Percentiles rank a stretch among this genome's conserved stretches.
phyloP scores from a whole-genome alignment of 2,888 invertebrate genomes.

The Ennomos fuscantarius region DNA sequence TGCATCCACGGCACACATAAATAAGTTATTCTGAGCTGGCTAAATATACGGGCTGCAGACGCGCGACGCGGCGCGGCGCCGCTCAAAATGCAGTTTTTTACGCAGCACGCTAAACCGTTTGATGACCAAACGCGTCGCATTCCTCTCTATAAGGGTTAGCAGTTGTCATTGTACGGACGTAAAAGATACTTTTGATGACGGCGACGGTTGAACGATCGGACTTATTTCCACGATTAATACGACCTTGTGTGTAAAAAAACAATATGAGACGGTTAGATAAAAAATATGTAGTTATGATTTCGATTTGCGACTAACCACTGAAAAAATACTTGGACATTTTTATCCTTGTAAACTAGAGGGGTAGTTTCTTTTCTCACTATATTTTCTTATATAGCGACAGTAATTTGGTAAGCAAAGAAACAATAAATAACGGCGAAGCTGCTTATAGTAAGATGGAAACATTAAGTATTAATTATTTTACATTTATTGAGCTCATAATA shows the following conservation, averaged over 20 bases:
- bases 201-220: slow-evolving; percentile 2
- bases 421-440: too few relatives aligned
- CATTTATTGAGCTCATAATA: too few relatives aligned
- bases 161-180: slow-evolving; percentile 12
- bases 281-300: too few relatives aligned
- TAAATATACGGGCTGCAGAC: slow-evolving; percentile 71
- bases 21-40: slow-evolving; percentile 64
- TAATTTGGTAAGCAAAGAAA: too few relatives aligned
- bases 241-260: too few relatives aligned
- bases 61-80: slow-evolving; percentile 36
- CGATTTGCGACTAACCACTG: too few relatives aligned
- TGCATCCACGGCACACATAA: slow-evolving; percentile 63
- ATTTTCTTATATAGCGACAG: too few relatives aligned
- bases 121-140: slow-evolving; percentile 31
- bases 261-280: too few relatives aligned
- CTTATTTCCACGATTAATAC: not conserved
- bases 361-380: too few relatives aligned
- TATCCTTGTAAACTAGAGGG: not conserved
- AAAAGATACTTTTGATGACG: slow-evolving; percentile 10
- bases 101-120: slow-evolving; percentile 65
- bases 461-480: too few relatives aligned
- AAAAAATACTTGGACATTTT: too few relatives aligned
- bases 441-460: too few relatives aligned
- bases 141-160: slow-evolving; percentile 23
- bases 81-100: slow-evolving; percentile 71